Evolutionary conservation across 2,113 vertebrate species (phyloP), one percentile per base, ranked within the genome.

Genomic region (Platysteira castanea): DNA sequence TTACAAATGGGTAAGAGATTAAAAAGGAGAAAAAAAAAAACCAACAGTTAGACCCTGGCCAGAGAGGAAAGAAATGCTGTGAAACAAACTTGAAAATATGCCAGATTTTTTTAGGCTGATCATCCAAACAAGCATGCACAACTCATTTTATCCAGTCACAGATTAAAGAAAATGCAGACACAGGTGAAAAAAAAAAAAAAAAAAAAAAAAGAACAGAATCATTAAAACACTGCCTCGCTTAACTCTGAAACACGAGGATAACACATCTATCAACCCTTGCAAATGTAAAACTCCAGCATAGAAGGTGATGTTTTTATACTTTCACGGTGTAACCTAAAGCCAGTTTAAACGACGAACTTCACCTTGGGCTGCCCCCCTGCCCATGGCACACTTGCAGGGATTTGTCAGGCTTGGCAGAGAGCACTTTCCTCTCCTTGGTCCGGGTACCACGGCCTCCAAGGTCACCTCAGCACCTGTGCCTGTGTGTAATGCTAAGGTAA

Each of bases 381-480:
- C 35, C 3, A 1, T 10, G 8, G 67, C 42, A 33, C 39, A 50
- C 31, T 42, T 57, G n/a, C 28, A 78, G 14, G 26, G n/a, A 82
- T 85, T 57, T 89, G 13, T 44, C 64, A 82, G 31, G 41, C 54
- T 44, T 76, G 70, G 50, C 82, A 88, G 44, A 39, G 7, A 85
- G 57, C 87, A 92, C 44, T n/a, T 80, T 82, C 60, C 64, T 54
- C 41, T 65, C 71, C 56, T 91, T 78, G 16, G 21, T 61, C 59
- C 3, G 4, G 30, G 75, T 56, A 76, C 49, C 35, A 88, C 2
- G 1, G 53, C 75, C 92, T 81, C 49, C 74, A 94, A 75, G 84
- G 90, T 91, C n/a, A 75, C 35, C 49, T 42, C 61, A 79, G 70
- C 90, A 96, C 74, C 81, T 94, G 87, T n/a, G 90, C 73, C 79